Conservation (phyloP, 2,888 invertebrate species). For the Stramonita haemastoma region DNA sequence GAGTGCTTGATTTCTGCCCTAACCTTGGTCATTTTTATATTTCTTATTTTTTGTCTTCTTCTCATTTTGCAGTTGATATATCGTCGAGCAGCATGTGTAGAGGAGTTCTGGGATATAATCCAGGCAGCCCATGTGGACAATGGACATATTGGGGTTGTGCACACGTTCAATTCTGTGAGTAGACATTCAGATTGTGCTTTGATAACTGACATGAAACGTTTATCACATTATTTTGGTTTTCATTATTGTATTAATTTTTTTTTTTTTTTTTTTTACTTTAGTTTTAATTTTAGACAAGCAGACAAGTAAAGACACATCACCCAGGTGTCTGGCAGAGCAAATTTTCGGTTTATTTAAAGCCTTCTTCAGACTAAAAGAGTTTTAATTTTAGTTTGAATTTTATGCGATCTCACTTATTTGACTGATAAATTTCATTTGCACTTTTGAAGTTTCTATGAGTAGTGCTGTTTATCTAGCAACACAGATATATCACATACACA, state of each 20-base stretch:
- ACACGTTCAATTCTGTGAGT: constrained; percentile 48
- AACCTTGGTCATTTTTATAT: too few relatives aligned
- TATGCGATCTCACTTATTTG: too few relatives aligned
- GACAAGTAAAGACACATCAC: too few relatives aligned
- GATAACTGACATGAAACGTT: too few relatives aligned
- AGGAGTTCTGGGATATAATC: constrained; percentile 52
- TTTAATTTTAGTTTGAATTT: too few relatives aligned
- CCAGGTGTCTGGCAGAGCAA: too few relatives aligned
- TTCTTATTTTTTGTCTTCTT: not conserved
- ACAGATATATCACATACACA: not conserved
- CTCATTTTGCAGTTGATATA: constrained; percentile 41
- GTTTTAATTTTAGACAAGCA: too few relatives aligned
- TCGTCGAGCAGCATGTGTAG: constrained; percentile 45
- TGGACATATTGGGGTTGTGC: constrained; percentile 49
- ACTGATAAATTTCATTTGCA: too few relatives aligned
- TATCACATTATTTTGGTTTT: not conserved
- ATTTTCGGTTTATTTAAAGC: too few relatives aligned
- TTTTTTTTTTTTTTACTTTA: not conserved
- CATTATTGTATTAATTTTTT: not conserved
- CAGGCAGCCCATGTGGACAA: constrained; percentile 51
- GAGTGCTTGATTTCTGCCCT: too few relatives aligned
- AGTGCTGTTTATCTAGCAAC: not conserved
- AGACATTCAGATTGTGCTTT: not conserved
- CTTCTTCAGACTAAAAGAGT: too few relatives aligned
- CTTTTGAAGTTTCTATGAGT: too few relatives aligned